Percentiles rank a stretch among this genome's conserved stretches.
phyloP scores from a whole-genome alignment of 2,113 vertebrate species.

The Mesoclemmys tuberculata region DNA sequence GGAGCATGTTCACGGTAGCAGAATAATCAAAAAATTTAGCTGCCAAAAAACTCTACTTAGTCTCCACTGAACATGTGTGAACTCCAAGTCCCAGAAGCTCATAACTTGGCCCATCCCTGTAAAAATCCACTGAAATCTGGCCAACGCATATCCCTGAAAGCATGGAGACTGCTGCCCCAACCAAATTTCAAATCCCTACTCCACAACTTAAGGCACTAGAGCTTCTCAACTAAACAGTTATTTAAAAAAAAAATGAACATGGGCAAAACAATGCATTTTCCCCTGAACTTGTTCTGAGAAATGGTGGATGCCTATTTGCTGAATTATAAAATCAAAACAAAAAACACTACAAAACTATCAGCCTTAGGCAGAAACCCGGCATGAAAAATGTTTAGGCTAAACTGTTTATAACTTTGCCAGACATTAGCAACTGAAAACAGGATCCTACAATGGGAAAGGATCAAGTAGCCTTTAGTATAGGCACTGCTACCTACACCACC shows the following conservation, averaged over 20 bases:
- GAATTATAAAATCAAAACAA: not conserved
- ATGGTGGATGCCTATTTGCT: not conserved
- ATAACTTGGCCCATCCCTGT: not conserved
- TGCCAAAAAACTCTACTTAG: not conserved
- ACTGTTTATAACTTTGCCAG: not conserved
- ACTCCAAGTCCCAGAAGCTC: not conserved
- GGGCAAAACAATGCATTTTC: not conserved
- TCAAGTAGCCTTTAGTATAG: not conserved
- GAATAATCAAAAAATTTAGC: not conserved
- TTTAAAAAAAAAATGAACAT: not conserved
- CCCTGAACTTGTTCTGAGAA: not conserved
- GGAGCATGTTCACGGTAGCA: not conserved
- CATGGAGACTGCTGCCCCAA: too few species aligned
- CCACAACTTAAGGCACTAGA: not conserved
- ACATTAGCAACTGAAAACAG: not conserved
- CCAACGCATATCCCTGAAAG: too few species aligned
- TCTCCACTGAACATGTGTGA: not conserved
- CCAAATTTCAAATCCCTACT: not conserved
- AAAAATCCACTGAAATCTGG: too few species aligned
- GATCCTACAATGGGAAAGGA: not conserved
- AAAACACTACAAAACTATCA: too few species aligned
- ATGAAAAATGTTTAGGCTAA: not conserved
- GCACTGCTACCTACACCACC: not conserved
- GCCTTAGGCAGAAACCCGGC: not conserved
- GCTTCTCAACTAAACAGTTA: not conserved